Conservation (phyloP, 2,113 vertebrate genomes). For the Drymodes brunneopygia region DNA sequence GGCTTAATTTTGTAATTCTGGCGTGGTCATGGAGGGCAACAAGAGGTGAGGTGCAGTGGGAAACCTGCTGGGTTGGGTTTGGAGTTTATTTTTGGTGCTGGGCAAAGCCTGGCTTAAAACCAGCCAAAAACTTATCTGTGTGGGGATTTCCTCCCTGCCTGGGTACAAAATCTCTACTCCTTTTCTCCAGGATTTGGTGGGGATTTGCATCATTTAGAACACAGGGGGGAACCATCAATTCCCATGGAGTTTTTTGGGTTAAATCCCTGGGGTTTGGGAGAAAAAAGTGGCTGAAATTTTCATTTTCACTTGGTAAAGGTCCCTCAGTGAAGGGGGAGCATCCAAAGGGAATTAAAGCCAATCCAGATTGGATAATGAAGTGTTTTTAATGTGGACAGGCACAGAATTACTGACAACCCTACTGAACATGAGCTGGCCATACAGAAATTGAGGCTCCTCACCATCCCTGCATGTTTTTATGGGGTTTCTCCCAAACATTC, state of each 20-base stretch:
- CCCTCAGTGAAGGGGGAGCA: not conserved
- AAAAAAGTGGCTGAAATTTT: not conserved
- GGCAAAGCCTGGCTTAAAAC: not conserved
- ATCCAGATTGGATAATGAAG: not conserved
- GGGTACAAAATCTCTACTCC: not conserved
- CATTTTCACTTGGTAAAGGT: not conserved
- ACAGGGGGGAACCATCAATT: not conserved
- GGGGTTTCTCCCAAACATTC: not conserved
- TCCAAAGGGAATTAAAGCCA: not conserved
- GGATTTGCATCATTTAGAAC: not conserved
- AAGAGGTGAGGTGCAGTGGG: not conserved
- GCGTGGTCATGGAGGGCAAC: not conserved
- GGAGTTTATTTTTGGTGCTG: not conserved
- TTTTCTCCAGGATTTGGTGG: accelerated
- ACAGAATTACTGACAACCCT: not conserved
- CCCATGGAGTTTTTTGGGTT: not conserved
- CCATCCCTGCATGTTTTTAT: accelerated
- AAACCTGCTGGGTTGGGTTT: not conserved
- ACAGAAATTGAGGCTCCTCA: not conserved
- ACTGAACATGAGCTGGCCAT: not conserved
- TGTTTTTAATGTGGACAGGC: not conserved
- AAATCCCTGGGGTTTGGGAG: not conserved
- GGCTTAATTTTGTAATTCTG: not conserved
- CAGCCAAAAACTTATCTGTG: not conserved
- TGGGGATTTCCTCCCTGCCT: not conserved